phyloP scores from a whole-genome alignment of 1,140 invertebrate genomes.

The Agrypnia vestita region DNA sequence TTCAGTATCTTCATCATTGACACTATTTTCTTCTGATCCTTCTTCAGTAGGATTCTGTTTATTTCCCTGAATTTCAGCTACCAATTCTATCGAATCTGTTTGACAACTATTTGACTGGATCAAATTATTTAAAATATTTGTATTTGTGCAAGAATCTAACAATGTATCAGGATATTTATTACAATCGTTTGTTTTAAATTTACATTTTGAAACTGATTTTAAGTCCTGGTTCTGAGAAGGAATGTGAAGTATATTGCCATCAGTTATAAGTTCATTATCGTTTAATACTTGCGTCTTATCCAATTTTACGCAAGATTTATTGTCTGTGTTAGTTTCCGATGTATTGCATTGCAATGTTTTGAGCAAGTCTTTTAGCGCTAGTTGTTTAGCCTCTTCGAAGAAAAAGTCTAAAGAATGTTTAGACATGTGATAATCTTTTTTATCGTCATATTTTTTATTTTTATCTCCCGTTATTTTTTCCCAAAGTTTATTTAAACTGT shows the following conservation, averaged over 20 bases:
- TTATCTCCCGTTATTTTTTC: constrained; percentile 45
- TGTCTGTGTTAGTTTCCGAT: not conserved
- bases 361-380: constrained; percentile 33
- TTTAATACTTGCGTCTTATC: not conserved
- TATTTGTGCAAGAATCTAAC: not conserved
- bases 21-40: constrained; percentile 5
- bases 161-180: constrained; percentile 1
- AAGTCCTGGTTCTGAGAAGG: not conserved
- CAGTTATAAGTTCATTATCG: not conserved
- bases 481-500: constrained; percentile 48
- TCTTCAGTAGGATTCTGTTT: not conserved
- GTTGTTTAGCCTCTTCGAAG: constrained; percentile 47
- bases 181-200: not conserved
- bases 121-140: constrained; percentile 9
- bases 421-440: constrained; percentile 37
- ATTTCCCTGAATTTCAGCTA: not conserved
- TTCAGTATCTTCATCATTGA: not conserved
- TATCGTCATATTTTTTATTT: constrained; percentile 33
- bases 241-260: not conserved
- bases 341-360: constrained; percentile 26
- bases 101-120: constrained; percentile 1
- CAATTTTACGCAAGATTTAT: not conserved
- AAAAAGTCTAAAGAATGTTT: constrained; percentile 42
- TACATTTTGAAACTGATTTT: not conserved
- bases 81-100: not conserved